Percentiles rank a stretch among this genome's conserved stretches.
These are phyloP conservation scores for Drosophila jambulina DNA, from an alignment of 1,140 invertebrate species.

Conservation along the genomic window DNA sequence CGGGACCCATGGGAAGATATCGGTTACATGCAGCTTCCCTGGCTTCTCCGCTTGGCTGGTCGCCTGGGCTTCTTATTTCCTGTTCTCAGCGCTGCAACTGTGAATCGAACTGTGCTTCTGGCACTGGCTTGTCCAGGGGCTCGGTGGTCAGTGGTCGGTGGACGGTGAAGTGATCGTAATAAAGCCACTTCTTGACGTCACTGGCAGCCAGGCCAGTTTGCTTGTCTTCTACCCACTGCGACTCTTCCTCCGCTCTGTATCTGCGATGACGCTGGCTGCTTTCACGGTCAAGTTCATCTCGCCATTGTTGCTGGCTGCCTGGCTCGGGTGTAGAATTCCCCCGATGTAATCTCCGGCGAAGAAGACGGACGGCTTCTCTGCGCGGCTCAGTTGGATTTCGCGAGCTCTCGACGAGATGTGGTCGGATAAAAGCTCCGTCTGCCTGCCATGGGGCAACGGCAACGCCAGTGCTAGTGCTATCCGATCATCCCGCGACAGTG, in stretches of 20 bases:
- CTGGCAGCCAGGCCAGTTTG: constrained; percentile 68
- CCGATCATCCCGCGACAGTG: constrained; percentile 44
- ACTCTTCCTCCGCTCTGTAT: constrained; percentile 20
- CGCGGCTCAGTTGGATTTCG: constrained; percentile 54
- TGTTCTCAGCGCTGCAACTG: constrained; percentile 68
- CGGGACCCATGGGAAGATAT: constrained; percentile 30
- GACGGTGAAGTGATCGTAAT: constrained; percentile 59
- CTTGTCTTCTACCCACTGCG: background rate
- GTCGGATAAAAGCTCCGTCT: constrained; percentile 46
- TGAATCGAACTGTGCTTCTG: constrained; percentile 61
- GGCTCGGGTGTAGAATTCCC: constrained; percentile 61
- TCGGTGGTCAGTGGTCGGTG: constrained; percentile 15
- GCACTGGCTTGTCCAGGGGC: background rate
- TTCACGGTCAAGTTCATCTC: constrained; percentile 84
- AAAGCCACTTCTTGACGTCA: constrained; percentile 70
- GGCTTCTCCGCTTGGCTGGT: constrained; percentile 34
- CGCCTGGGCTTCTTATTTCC: constrained; percentile 53
- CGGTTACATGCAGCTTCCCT: constrained; percentile 31
- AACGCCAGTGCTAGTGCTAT: constrained; percentile 41
- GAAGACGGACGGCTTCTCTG: constrained; percentile 30
- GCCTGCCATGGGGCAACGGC: constrained; percentile 50
- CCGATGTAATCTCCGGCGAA: constrained; percentile 31
- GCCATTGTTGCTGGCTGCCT: constrained; percentile 27
- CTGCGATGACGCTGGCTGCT: constrained; percentile 60
- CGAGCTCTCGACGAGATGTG: constrained; percentile 55